phyloP scores from a whole-genome alignment of 2,797 vertebrate species.

The Cossypha polioptera region DNA sequence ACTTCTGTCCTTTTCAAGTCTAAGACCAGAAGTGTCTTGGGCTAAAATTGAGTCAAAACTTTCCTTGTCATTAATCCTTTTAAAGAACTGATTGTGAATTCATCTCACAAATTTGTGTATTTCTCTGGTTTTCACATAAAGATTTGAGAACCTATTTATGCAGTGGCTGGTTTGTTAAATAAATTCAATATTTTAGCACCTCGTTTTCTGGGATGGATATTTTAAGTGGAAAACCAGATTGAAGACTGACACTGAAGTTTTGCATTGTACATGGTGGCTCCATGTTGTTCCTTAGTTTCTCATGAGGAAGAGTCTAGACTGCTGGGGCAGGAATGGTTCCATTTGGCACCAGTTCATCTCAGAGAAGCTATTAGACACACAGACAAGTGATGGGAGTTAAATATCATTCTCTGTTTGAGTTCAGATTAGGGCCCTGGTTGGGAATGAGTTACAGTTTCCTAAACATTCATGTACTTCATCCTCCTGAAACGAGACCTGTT shows the following conservation, averaged over 20 bases:
- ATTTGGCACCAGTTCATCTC: neutral
- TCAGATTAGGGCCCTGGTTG: neutral
- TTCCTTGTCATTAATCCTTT: neutral
- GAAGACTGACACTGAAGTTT: neutral
- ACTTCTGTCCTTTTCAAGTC: neutral
- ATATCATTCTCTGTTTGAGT: neutral
- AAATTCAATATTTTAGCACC: neutral
- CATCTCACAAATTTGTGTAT: slow-evolving; percentile 4
- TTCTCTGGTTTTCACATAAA: slow-evolving; percentile 12
- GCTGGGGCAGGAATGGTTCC: neutral
- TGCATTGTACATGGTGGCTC: neutral
- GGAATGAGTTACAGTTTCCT: neutral
- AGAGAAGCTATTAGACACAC: neutral
- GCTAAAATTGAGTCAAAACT: neutral
- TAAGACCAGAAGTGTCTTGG: neutral
- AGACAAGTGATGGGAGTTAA: neutral
- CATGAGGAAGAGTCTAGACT: neutral
- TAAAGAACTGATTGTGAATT: neutral
- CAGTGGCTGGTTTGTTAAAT: neutral
- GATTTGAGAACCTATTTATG: neutral
- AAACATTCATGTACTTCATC: neutral
- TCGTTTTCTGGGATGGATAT: neutral
- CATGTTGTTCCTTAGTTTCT: neutral
- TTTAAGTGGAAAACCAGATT: neutral
- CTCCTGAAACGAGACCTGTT: neutral